Evolutionary conservation across 2,113 vertebrate species (phyloP).

Genomic region (Pygoscelis antarcticus): DNA sequence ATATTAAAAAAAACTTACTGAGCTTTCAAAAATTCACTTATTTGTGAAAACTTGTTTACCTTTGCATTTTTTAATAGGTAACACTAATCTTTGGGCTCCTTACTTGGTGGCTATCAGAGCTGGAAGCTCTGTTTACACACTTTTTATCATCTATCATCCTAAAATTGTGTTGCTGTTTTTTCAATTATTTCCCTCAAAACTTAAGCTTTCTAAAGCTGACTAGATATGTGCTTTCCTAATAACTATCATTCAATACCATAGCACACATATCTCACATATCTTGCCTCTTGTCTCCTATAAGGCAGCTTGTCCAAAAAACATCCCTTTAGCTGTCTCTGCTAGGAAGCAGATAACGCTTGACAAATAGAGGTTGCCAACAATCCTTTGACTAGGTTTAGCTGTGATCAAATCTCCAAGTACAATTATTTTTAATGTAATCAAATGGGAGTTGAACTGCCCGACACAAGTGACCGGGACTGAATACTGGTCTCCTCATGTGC

Average conservation of each 20-base stretch:
- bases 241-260: neutral
- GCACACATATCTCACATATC: too few species aligned
- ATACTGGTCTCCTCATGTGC: neutral
- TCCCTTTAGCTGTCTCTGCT: slow-evolving; percentile 33
- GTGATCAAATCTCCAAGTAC: neutral
- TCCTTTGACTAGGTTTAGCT: neutral
- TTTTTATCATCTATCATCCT: neutral
- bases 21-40: neutral
- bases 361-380: neutral
- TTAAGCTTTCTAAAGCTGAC: neutral
- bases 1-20: neutral
- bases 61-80: neutral
- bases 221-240: neutral
- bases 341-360: slow-evolving; percentile 1
- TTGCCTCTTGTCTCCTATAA: neutral
- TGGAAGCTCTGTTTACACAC: accelerated
- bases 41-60: neutral
- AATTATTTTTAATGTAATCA: neutral
- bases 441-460: neutral
- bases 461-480: neutral
- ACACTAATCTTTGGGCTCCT: neutral
- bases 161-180: neutral
- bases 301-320: neutral
- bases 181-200: neutral
- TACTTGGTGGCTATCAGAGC: neutral